These are phyloP conservation scores for Pachyramphus minor DNA, from an alignment of 2,113 vertebrate genomes.

Conservation along the genomic window DNA sequence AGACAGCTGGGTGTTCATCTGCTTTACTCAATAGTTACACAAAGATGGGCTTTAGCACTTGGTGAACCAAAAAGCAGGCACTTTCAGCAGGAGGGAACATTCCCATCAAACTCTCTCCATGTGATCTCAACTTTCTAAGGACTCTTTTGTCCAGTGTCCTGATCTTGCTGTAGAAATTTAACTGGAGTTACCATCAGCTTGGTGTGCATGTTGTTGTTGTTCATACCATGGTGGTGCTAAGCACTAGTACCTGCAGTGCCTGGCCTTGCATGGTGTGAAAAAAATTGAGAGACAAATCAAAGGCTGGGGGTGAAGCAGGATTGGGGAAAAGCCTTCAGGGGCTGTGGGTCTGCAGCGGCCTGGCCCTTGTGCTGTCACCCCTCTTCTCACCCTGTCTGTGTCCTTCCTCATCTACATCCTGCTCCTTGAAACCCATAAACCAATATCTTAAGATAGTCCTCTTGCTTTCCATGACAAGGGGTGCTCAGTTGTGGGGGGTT, in stretches of 20 bases:
- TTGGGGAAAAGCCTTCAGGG: background rate
- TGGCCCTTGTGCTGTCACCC: background rate
- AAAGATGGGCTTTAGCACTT: background rate
- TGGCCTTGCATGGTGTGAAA: fast-evolving
- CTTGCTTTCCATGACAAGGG: background rate
- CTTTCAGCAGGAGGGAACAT: background rate
- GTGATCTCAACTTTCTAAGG: background rate
- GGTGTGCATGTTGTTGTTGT: background rate
- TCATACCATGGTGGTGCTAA: fast-evolving
- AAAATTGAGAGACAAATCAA: background rate
- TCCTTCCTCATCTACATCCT: background rate
- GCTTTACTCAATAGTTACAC: background rate
- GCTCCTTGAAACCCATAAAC: background rate
- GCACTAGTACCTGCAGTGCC: background rate
- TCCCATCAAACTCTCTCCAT: background rate
- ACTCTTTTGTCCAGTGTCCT: background rate
- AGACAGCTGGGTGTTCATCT: background rate
- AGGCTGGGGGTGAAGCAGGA: background rate
- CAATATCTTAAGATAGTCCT: background rate
- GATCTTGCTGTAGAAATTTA: background rate
- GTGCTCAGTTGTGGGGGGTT: background rate
- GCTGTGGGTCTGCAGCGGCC: background rate
- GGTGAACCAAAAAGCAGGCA: background rate
- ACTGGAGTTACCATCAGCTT: background rate
- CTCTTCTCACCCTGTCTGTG: fast-evolving